Conservation (phyloP, 2,888 invertebrate genomes). For the Cataglyphis altisquamis region DNA sequence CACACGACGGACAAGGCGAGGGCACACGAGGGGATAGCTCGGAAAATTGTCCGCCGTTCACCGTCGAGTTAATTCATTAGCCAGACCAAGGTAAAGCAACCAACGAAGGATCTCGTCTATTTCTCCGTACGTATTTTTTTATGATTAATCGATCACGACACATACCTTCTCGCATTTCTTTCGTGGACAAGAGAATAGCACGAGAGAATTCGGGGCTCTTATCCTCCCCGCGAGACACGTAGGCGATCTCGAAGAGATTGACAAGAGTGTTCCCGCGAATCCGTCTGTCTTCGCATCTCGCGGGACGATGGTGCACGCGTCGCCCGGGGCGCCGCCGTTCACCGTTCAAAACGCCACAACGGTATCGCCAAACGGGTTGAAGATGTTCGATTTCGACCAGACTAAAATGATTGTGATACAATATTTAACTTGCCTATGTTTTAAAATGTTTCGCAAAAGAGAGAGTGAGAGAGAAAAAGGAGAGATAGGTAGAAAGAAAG, state of each 20-base stretch:
- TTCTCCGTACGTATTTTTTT: conserved; percentile 73
- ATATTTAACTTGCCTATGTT: conserved; percentile 86
- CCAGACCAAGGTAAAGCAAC: conserved; percentile 67
- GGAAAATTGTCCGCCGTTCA: conserved; percentile 46
- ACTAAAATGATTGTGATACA: conserved; percentile 86
- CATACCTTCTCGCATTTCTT: conserved; percentile 70
- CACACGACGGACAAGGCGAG: conserved; percentile 11
- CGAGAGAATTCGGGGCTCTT: conserved; percentile 60
- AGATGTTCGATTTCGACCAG: conserved; percentile 85
- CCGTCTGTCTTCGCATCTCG: conserved; percentile 14
- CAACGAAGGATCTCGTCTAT: conserved; percentile 76
- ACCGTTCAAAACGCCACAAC: conserved; percentile 58
- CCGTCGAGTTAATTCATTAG: conserved; percentile 69
- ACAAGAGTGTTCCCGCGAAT: conserved; percentile 11
- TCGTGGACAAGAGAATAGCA: conserved; percentile 67
- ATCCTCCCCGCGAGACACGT: conserved; percentile 37
- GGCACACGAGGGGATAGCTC: neutral
- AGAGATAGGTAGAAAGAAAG: conserved; percentile 55
- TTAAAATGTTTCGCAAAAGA: conserved; percentile 70
- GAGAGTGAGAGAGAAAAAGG: conserved; percentile 55
- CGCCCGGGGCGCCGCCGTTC: conserved; percentile 40
- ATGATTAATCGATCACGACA: conserved; percentile 63
- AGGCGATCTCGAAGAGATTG: conserved; percentile 51
- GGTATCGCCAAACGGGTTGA: conserved; percentile 83
- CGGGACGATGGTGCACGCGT: conserved; percentile 43